phyloP scores from a whole-genome alignment of 2,888 invertebrate species.

The Pediacus dermestoides region DNA sequence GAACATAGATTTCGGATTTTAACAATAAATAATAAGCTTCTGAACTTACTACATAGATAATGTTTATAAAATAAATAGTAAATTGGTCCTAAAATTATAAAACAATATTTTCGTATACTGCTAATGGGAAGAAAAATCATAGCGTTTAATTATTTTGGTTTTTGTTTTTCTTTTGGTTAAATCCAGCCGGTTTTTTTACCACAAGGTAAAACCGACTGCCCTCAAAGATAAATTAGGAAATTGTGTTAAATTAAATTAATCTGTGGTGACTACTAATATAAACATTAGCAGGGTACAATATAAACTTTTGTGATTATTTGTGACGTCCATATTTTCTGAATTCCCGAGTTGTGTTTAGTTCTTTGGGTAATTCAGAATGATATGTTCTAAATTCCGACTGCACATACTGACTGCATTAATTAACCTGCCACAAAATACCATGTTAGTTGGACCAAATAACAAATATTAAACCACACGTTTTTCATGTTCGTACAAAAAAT shows the following conservation, averaged over 20 bases:
- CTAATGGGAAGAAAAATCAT: constrained; percentile 26
- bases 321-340: constrained; percentile 42
- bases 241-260: constrained; percentile 18
- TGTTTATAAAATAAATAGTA: too few relatives aligned
- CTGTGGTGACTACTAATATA: constrained; percentile 28
- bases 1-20: too few relatives aligned
- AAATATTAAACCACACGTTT: constrained; percentile 22
- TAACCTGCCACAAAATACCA: constrained; percentile 43
- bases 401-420: constrained; percentile 42
- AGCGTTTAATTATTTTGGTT: constrained; percentile 19
- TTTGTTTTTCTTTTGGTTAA: constrained; percentile 1
- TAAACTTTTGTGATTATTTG: constrained; percentile 38
- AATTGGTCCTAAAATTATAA: constrained; percentile 25
- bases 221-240: constrained; percentile 7
- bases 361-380: constrained; percentile 37
- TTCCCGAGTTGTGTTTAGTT: constrained; percentile 19
- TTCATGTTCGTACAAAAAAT: constrained; percentile 40
- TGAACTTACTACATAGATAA: too few relatives aligned
- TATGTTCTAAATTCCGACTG: constrained; percentile 41
- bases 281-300: constrained; percentile 45
- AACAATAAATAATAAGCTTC: too few relatives aligned
- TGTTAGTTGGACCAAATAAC: constrained; percentile 45
- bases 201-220: constrained; percentile 9
- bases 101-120: constrained; percentile 24
- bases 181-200: too few relatives aligned